Conservation (phyloP, 2,113 vertebrate species). For the Nymphicus hollandicus region DNA sequence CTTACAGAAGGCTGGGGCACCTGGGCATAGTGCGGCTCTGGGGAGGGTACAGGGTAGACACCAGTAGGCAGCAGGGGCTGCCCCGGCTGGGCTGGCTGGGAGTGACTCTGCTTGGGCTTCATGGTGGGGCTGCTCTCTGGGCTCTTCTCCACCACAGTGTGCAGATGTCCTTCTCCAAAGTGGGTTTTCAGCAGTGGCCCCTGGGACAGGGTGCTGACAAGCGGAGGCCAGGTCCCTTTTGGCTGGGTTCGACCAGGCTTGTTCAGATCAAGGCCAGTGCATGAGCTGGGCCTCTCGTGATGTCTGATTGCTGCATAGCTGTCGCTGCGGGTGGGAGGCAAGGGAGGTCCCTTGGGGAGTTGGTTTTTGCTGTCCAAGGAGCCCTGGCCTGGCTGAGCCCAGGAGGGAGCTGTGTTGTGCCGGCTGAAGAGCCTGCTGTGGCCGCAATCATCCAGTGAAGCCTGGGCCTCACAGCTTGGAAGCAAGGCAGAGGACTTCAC, state of each 20-base stretch:
- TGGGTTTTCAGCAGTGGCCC: slow-evolving; percentile 51
- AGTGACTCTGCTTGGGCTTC: slow-evolving; percentile 82
- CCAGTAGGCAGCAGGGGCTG: slow-evolving; percentile 81
- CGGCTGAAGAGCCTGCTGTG: slow-evolving; percentile 66
- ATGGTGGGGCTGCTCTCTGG: slow-evolving; percentile 89
- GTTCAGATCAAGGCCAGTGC: slow-evolving; percentile 81
- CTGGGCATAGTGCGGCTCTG: slow-evolving; percentile 87
- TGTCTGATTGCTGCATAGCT: slow-evolving; percentile 87
- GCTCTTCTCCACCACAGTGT: slow-evolving; percentile 91
- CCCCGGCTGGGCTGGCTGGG: slow-evolving; percentile 75
- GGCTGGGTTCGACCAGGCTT: slow-evolving; percentile 75
- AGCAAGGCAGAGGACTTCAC: slow-evolving; percentile 74
- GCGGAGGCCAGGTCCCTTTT: slow-evolving; percentile 78
- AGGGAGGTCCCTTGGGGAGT: slow-evolving; percentile 72
- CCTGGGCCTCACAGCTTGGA: slow-evolving; percentile 44
- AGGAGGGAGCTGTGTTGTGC: slow-evolving; percentile 68
- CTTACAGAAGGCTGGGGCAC: slow-evolving; percentile 73
- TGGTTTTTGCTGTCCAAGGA: slow-evolving; percentile 71
- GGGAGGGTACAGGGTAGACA: slow-evolving; percentile 82
- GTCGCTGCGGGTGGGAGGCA: slow-evolving; percentile 89
- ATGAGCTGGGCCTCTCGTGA: slow-evolving; percentile 86
- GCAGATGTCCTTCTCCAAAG: slow-evolving; percentile 85
- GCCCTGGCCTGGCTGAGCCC: slow-evolving; percentile 67
- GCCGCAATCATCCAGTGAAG: slow-evolving; percentile 20
- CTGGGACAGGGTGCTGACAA: slow-evolving; percentile 67